Evolutionary conservation across 1,140 invertebrate genomes (phyloP).

Genomic region (Potamilus streckersoni): DNA sequence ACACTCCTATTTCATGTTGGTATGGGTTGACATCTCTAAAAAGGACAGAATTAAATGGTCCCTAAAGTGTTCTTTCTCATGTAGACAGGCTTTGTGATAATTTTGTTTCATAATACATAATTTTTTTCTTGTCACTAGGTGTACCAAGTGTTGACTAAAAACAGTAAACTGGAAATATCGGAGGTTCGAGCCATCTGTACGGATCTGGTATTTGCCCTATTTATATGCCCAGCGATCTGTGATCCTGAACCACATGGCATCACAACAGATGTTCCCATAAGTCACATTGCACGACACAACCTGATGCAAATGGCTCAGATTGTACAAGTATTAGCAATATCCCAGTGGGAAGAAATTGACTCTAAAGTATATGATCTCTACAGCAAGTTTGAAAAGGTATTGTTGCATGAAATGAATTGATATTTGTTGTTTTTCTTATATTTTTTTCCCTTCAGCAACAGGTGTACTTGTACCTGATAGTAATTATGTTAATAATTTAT

Average conservation of each 20-base stretch:
- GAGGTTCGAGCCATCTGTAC: slow-evolving; percentile 77
- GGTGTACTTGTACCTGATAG: too few relatives aligned
- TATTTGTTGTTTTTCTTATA: too few relatives aligned
- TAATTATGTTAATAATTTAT: too few relatives aligned
- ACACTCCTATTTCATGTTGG: too few relatives aligned
- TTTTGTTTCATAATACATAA: too few relatives aligned
- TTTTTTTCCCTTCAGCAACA: too few relatives aligned
- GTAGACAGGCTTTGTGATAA: too few relatives aligned
- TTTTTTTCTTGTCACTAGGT: slow-evolving; percentile 67
- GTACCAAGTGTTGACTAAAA: slow-evolving; percentile 69
- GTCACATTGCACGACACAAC: slow-evolving; percentile 90
- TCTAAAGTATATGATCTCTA: slow-evolving; percentile 80
- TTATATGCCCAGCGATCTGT: slow-evolving; percentile 96
- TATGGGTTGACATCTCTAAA: too few relatives aligned
- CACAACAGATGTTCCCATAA: slow-evolving; percentile 89
- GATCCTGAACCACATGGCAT: slow-evolving; percentile 97
- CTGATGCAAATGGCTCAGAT: slow-evolving; percentile 81
- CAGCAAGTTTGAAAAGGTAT: slow-evolving; percentile 79
- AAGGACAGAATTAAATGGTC: too few relatives aligned
- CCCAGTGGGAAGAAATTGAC: slow-evolving; percentile 84
- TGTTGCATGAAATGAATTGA: background rate
- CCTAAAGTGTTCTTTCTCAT: too few relatives aligned
- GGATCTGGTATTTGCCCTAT: slow-evolving; percentile 92
- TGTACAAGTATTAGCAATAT: slow-evolving; percentile 89
- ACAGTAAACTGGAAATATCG: slow-evolving; percentile 74